Percentiles rank a stretch among this genome's conserved stretches.
These are phyloP conservation scores for Anguilla obscura DNA, from an alignment of 2,797 vertebrate species.

Conservation along the genomic window DNA sequence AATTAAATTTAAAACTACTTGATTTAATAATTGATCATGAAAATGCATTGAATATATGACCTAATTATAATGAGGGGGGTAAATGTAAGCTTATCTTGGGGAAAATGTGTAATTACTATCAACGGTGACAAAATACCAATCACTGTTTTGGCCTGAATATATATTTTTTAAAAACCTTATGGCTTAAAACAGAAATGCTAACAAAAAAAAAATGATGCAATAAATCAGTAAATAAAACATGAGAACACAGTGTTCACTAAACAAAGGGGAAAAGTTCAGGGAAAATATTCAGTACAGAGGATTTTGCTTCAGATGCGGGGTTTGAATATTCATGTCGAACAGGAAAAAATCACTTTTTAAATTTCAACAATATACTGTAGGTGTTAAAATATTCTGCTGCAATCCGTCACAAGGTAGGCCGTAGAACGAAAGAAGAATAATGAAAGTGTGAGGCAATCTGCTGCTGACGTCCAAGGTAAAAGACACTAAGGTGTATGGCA, in stretches of 20 bases:
- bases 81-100: neutral
- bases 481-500: neutral
- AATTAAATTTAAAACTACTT: neutral
- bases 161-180: neutral
- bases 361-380: neutral
- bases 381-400: neutral
- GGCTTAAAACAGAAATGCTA: slow-evolving; percentile 5
- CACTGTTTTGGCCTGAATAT: neutral
- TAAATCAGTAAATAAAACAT: neutral
- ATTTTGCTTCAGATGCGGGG: neutral
- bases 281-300: neutral
- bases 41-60: neutral
- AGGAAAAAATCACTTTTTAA: neutral
- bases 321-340: neutral
- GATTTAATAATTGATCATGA: neutral
- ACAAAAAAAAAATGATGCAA: neutral
- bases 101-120: neutral
- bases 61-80: neutral
- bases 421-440: neutral
- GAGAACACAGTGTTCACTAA: neutral
- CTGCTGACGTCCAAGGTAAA: neutral
- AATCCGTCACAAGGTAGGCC: neutral
- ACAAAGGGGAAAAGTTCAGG: neutral
- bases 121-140: neutral
- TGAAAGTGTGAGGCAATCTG: neutral